phyloP scores from a whole-genome alignment of 2,888 invertebrate species.

The Kryphioiulus occultus region DNA sequence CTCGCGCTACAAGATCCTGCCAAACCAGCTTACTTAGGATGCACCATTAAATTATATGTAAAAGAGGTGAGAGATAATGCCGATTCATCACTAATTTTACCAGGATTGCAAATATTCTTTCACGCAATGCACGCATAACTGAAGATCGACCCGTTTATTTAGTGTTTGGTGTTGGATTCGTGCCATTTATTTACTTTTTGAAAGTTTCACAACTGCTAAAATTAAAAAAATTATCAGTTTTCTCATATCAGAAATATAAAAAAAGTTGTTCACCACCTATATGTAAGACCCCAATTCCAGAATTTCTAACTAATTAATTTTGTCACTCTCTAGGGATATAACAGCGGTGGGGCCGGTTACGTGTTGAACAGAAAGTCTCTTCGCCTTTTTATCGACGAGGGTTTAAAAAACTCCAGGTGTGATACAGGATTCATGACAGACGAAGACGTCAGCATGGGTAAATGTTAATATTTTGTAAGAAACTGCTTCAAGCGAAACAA shows the following conservation, averaged over 20 bases:
- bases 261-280: not conserved
- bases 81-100: not conserved
- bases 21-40: conserved; percentile 87
- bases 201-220: too few species aligned
- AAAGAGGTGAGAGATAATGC: conserved; percentile 62
- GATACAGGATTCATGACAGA: conserved; percentile 76
- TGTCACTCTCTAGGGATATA: conserved; percentile 73
- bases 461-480: conserved; percentile 50
- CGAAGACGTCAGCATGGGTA: conserved; percentile 92
- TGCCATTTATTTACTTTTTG: too few species aligned
- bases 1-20: conserved; percentile 75
- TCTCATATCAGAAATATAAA: too few species aligned
- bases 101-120: not conserved
- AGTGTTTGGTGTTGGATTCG: too few species aligned
- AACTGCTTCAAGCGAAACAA: not conserved
- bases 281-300: not conserved
- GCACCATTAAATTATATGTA: conserved; percentile 84
- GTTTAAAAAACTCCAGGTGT: conserved; percentile 74
- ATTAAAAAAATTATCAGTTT: too few species aligned
- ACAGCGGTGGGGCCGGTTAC: conserved; percentile 87
- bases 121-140: too few species aligned
- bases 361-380: conserved; percentile 87
- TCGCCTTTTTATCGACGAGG: conserved; percentile 77
- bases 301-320: not conserved
- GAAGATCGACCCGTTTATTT: too few species aligned